Evolutionary conservation across 2,797 vertebrate species (phyloP).

Genomic region (Orestias chungarensis): DNA sequence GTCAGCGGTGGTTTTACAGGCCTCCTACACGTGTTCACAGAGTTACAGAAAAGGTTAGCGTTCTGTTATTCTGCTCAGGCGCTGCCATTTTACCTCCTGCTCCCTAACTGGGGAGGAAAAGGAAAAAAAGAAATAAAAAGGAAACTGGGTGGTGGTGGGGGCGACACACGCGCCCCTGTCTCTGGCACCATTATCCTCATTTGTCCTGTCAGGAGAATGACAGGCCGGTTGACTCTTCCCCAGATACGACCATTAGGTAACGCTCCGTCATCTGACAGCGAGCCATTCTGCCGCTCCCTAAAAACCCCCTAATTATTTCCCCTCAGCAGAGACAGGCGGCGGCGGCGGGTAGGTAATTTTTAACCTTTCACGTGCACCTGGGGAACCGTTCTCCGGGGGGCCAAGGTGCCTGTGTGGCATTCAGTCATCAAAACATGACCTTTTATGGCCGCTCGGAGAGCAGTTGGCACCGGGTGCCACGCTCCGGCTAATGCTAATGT

Average conservation of each 20-base stretch:
- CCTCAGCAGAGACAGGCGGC: conserved; percentile 92
- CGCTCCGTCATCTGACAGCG: conserved; percentile 95
- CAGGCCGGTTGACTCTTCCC: conserved; percentile 97
- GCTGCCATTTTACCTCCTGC: conserved; percentile 85
- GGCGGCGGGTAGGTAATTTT: conserved; percentile 98
- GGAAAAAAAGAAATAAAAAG: not conserved
- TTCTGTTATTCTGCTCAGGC: conserved; percentile 96
- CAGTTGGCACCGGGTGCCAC: conserved; percentile 94
- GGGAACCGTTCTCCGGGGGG: conserved; percentile 97
- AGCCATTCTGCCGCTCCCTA: conserved; percentile 92
- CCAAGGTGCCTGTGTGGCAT: conserved; percentile 99
- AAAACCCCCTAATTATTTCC: conserved; percentile 99
- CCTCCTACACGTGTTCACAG: conserved; percentile 80
- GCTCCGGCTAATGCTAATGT: conserved; percentile 94
- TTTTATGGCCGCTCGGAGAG: conserved; percentile 99
- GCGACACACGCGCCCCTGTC: conserved; percentile 92
- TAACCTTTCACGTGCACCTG: conserved; percentile 99
- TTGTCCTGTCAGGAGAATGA: conserved; percentile 96
- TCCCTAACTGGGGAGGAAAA: conserved; percentile 33
- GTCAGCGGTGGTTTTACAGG: conserved; percentile 58
- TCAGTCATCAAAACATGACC: conserved; percentile 99
- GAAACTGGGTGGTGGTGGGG: conserved; percentile 61
- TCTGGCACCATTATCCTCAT: conserved; percentile 96
- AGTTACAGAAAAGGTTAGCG: conserved; percentile 92
- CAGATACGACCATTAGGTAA: conserved; percentile 99